phyloP scores from a whole-genome alignment of 2,797 vertebrate species.

The Vireo griseus region DNA sequence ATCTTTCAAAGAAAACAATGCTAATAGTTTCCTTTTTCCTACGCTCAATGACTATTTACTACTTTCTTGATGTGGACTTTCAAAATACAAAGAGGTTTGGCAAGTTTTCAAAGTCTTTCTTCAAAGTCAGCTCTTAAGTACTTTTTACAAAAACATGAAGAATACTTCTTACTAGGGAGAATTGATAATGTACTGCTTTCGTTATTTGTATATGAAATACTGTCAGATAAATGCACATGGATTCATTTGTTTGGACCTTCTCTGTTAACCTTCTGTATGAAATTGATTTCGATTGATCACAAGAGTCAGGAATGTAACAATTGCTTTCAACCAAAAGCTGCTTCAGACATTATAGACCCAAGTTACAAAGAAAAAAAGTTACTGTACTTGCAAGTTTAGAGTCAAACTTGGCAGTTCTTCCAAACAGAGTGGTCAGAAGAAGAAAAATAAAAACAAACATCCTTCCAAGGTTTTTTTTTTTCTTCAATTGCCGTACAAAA shows the following conservation, averaged over 20 bases:
- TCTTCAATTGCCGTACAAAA: slow-evolving; percentile 59
- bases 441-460: slow-evolving; percentile 75
- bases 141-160: slow-evolving; percentile 79
- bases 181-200: slow-evolving; percentile 74
- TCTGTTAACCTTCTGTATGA: slow-evolving; percentile 67
- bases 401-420: slow-evolving; percentile 75
- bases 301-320: slow-evolving; percentile 67
- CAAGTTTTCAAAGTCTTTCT: slow-evolving; percentile 80
- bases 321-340: slow-evolving; percentile 61
- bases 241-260: slow-evolving; percentile 65
- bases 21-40: slow-evolving; percentile 86
- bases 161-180: slow-evolving; percentile 72
- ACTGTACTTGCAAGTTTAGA: slow-evolving; percentile 73
- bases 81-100: slow-evolving; percentile 83
- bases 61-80: slow-evolving; percentile 80
- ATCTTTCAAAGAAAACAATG: slow-evolving; percentile 85
- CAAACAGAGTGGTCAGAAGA: slow-evolving; percentile 73
- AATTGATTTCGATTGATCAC: slow-evolving; percentile 73
- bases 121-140: slow-evolving; percentile 77
- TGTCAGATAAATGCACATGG: slow-evolving; percentile 66
- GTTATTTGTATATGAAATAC: slow-evolving; percentile 72
- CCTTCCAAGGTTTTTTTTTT: slow-evolving; percentile 63
- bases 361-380: slow-evolving; percentile 72
- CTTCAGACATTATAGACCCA: slow-evolving; percentile 56
- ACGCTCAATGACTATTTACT: slow-evolving; percentile 77